Base-by-base conservation (phyloP, 2,888 invertebrate genomes). In the Petrophora chlorosata region DNA sequence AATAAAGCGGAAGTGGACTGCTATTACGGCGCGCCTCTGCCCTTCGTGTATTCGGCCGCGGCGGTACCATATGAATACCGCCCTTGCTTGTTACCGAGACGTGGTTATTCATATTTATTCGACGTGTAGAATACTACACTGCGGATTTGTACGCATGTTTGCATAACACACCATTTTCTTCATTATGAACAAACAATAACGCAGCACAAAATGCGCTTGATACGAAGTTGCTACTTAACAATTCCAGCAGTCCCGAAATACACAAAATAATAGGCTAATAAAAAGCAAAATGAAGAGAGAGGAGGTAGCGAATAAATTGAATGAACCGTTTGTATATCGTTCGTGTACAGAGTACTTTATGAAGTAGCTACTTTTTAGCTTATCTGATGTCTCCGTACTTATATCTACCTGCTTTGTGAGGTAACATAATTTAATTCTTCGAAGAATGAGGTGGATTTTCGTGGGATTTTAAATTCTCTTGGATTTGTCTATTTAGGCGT, bases 1-100 rank as follows among this genome's bases (percentile, higher is more conserved):
- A 90, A 89, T 90, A 90, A 89, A 82, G 89, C 86, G 87, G 88
- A 90, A 90, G 84, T 82, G 84, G 84, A 82, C 78, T 73, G 75
- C 79, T 73, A 82, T 85, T 85, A 84, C 70, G 78, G 70, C 73
- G 67, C 72, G 70, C 77, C 79, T 76, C 71, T 64, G 58, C 64
- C 63, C 60, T 69, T 64, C 59, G 58, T 56, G 66, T 56, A 62
- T 61, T 62, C 32, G n/a, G n/a, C n/a, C n/a, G 48, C 56, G 46
- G 33, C 41, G 47, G 29, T 34, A 44, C 38, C 44, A 46, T 60
- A 48, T 40, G 46, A 44, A 28, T 38, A 22, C 36, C 26, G 33
- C 29, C 28, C 13, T n/a, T 3, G 30, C 47, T 56, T 50, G 51
- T 49, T 51, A 55, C 40, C 36, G 30, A 16, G 34, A 30, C 16